These are phyloP conservation scores for Apocheima hispidaria DNA, from an alignment of 2,888 invertebrate genomes.

Conservation along the genomic window DNA sequence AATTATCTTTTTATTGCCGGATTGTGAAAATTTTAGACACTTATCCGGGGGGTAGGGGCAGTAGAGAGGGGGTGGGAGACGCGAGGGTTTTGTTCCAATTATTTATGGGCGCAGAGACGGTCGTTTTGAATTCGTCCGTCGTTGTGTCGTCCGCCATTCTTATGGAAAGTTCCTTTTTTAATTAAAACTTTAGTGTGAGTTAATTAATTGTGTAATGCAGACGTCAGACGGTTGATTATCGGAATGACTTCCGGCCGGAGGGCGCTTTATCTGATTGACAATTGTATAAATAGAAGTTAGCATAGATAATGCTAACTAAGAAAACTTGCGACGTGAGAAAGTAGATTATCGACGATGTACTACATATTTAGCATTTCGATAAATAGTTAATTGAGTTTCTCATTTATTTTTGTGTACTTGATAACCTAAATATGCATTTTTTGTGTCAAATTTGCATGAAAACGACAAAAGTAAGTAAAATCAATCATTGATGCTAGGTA, in stretches of 20 bases:
- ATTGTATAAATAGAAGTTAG: constrained; percentile 15
- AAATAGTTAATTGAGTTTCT: not conserved
- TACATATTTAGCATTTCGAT: not conserved
- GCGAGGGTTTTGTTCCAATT: constrained; percentile 83
- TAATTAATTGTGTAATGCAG: constrained; percentile 77
- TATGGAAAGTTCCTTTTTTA: constrained; percentile 79
- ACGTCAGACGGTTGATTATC: constrained; percentile 53
- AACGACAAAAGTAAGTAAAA: too few species aligned
- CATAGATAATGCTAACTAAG: not conserved
- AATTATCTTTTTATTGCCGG: constrained; percentile 87
- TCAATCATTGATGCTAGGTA: too few species aligned
- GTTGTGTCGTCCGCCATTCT: constrained; percentile 76
- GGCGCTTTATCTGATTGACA: constrained; percentile 44
- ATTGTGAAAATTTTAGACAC: constrained; percentile 87
- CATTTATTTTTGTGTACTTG: not conserved
- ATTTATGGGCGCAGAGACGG: constrained; percentile 84
- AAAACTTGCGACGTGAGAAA: constrained; percentile 8
- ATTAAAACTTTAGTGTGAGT: constrained; percentile 83
- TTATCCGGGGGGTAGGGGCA: constrained; percentile 74
- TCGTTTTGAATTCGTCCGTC: constrained; percentile 81
- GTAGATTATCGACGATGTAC: not conserved
- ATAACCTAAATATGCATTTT: too few species aligned
- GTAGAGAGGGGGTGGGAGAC: constrained; percentile 51
- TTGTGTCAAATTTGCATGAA: too few species aligned
- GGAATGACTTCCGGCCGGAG: constrained; percentile 48